Evolutionary conservation across 2,888 invertebrate genomes (phyloP), one percentile per base, ranked within the genome.

Genomic region (Andrena flavipes): DNA sequence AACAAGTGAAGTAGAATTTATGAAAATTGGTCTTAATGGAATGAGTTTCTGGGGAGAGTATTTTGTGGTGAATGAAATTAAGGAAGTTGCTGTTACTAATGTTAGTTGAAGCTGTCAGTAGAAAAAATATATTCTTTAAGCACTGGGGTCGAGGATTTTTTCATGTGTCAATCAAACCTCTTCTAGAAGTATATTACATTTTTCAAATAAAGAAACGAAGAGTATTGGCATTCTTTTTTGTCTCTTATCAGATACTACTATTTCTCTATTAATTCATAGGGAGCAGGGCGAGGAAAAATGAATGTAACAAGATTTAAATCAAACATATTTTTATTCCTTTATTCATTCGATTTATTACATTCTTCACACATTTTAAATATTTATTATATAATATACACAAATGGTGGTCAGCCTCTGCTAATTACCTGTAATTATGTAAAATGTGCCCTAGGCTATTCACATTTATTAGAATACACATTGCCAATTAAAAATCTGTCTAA

Each of bases 351-450:
- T 20, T 49, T 56, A 7, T 54, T 49, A 13, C 20, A 35, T 49
- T 30, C 16, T 68, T 35, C 26, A 23, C 26, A 10, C 42, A 42
- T 42, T n/a, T 26, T 13, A 7, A 29, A 29, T 65, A 2, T 13
- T 74, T 33, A 16, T 10, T 20, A 51, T 26, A 42, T 16, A 42
- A 42, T 42, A 42, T 13, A 42, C 30, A 23, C 4, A 33, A 42
- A 13, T 29, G n/a, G 0, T 7, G 20, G 29, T 33, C 13, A 1
- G 5, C 3, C 8, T 23, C 54, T 56, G 30, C 8, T 56, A 71
- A 29, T 59, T 72, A 10, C 4, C 64, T 69, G 35, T 8, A 60
- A 67, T 33, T 74, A 26, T 23, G 33, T 7, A 26, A 60, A 29
- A 13, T 13, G 2, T n/a, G n/a, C n/a, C 30, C 35, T 7, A 56